A percentile compares a stretch with the other conserved stretches of the same genome.
These are phyloP conservation scores for Stramonita haemastoma DNA, from an alignment of 2,888 invertebrate genomes.

Conservation along the genomic window DNA sequence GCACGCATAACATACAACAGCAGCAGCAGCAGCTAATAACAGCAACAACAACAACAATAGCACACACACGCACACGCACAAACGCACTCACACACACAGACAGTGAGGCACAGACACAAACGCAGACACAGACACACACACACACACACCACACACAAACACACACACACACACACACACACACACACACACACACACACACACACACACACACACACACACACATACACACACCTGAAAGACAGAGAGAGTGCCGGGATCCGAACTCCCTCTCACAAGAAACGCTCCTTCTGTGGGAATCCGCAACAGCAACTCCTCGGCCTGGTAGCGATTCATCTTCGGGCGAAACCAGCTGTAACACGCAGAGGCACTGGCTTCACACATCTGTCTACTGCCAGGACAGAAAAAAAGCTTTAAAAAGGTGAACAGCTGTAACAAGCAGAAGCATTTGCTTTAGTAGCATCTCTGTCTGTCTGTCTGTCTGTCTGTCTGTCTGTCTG, in stretches of 20 bases:
- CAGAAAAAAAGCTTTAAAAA: no score
- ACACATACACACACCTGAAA: constrained; percentile 83
- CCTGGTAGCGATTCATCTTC: constrained; percentile 86
- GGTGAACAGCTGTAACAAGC: no score
- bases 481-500: no score
- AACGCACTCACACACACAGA: neutral
- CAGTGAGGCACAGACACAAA: neutral
- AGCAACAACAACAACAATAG: no score
- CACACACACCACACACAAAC: neutral
- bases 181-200: neutral
- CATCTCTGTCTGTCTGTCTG: no score
- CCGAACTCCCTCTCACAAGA: constrained; percentile 93
- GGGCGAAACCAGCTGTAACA: constrained; percentile 89
- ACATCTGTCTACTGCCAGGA: no score
- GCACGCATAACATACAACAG: constrained; percentile 92
- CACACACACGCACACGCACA: constrained; percentile 75
- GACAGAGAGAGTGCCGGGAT: constrained; percentile 91
- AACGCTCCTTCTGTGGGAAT: constrained; percentile 94
- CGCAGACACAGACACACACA: neutral
- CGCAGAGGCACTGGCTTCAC: no score
- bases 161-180: no score
- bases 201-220: neutral
- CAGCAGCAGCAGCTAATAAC: no score
- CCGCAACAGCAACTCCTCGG: constrained; percentile 91
- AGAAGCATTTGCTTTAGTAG: no score